These are phyloP conservation scores for Fregata magnificens DNA, from an alignment of 2,113 vertebrate genomes.

Conservation along the genomic window DNA sequence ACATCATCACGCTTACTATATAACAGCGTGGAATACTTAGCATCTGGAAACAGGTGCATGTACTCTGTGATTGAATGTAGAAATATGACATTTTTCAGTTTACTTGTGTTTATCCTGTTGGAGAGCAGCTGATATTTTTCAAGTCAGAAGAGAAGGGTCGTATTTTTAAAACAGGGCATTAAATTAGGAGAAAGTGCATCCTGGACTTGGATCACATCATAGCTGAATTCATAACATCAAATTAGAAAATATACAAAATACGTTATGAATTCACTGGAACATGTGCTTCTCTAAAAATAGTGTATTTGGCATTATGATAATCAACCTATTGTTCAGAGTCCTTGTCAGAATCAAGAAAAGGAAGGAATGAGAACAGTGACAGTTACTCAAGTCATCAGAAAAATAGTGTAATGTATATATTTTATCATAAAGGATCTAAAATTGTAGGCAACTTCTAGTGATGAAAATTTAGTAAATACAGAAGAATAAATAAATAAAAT, in stretches of 20 bases:
- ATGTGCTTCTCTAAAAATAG: background rate
- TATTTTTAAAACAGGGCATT: background rate
- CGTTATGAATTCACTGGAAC: background rate
- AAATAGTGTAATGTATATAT: background rate
- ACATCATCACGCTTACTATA: background rate
- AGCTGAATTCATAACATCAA: background rate
- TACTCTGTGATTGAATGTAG: background rate
- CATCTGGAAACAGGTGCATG: background rate
- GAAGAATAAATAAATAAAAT: background rate
- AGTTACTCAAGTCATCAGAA: background rate
- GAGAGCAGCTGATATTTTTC: background rate
- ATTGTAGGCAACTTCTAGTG: background rate
- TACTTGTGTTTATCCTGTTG: background rate
- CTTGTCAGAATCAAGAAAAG: background rate
- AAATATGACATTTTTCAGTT: background rate
- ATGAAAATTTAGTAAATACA: background rate
- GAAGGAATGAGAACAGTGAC: background rate
- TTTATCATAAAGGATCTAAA: background rate
- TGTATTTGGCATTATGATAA: background rate
- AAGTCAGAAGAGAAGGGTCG: background rate
- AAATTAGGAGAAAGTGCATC: background rate
- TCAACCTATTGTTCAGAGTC: background rate
- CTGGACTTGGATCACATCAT: background rate
- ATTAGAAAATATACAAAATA: background rate
- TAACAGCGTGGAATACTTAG: background rate